A percentile compares a stretch with the other conserved stretches of the same genome.
Conservation (phyloP, 2,113 vertebrate genomes). For the Ovis canadensis region DNA sequence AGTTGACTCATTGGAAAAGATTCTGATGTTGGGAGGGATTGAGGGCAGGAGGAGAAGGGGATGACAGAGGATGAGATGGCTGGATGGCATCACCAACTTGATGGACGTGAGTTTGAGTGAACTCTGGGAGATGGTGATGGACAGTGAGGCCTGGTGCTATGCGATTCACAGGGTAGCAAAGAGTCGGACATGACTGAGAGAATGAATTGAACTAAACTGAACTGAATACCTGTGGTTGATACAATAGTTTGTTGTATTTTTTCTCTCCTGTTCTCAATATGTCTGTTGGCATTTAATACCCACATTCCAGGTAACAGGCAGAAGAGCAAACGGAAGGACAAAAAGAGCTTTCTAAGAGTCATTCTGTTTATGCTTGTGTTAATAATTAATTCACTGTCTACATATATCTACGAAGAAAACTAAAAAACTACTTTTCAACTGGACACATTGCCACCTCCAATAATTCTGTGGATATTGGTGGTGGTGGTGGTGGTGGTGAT, state of each 20-base stretch:
- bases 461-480: background rate
- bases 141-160: no score
- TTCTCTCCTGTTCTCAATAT: background rate
- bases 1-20: no score
- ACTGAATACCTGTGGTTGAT: background rate
- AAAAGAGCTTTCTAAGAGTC: background rate
- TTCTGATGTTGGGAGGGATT: no score
- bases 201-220: no score
- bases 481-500: no score
- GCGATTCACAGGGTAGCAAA: no score
- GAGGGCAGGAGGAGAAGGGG: no score
- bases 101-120: no score
- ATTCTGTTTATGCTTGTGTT: background rate
- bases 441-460: background rate
- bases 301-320: background rate
- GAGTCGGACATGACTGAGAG: accelerated
- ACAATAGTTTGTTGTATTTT: background rate
- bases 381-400: background rate
- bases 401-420: background rate
- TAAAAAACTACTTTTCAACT: background rate
- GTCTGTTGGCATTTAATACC: background rate
- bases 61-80: no score
- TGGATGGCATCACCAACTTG: no score
- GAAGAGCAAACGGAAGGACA: background rate
- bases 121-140: no score